These are phyloP conservation scores for Tetrao urogallus DNA, from an alignment of 2,113 vertebrate genomes.

Conservation along the genomic window DNA sequence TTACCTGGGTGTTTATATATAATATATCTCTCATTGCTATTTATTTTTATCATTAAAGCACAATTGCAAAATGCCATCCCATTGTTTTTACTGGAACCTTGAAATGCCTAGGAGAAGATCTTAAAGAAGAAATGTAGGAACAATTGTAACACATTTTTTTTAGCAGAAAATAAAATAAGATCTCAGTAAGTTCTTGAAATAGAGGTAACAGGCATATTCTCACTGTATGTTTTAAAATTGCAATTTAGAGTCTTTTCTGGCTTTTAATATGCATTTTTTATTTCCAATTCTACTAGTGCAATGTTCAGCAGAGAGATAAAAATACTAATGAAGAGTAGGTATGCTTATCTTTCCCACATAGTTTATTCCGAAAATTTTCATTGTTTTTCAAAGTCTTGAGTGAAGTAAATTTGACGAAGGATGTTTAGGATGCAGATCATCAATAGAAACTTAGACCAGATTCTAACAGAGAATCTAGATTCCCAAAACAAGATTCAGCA, in stretches of 20 bases:
- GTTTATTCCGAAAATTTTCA: neutral
- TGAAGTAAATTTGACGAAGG: neutral
- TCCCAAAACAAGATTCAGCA: accelerated
- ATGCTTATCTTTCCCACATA: neutral
- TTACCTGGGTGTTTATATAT: neutral
- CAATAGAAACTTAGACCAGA: neutral
- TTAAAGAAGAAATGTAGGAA: neutral
- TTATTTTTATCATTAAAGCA: neutral
- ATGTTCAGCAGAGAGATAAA: neutral
- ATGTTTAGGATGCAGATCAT: neutral
- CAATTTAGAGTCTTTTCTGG: neutral
- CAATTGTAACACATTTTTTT: neutral
- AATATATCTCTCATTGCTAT: neutral
- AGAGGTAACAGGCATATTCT: neutral
- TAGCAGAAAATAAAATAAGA: neutral
- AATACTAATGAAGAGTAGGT: neutral
- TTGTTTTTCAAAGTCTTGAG: neutral
- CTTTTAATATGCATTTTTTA: neutral
- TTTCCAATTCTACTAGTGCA: neutral
- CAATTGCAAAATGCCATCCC: neutral
- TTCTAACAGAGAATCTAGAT: neutral
- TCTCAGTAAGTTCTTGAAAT: neutral
- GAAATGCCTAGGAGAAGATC: neutral
- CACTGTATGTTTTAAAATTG: neutral
- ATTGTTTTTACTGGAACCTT: neutral